phyloP scores from a whole-genome alignment of 2,797 vertebrate species.

The Craterocephalus amniculus region DNA sequence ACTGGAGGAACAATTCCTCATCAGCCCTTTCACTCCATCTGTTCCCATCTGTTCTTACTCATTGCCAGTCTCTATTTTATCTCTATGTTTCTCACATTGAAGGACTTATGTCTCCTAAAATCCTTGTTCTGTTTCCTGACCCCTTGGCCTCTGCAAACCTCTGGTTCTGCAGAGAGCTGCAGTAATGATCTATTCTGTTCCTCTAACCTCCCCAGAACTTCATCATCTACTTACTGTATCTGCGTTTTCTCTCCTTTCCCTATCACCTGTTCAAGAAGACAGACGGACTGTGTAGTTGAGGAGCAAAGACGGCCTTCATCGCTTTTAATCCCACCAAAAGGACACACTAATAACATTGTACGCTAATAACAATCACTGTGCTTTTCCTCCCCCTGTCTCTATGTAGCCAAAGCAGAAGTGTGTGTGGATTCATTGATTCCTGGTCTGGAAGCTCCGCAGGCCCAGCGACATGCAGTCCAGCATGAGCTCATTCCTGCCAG shows the following conservation, averaged over 20 bases:
- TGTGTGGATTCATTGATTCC: conserved; percentile 92
- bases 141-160: conserved; percentile 89
- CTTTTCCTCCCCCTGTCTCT: conserved; percentile 26
- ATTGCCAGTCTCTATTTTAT: conserved; percentile 20
- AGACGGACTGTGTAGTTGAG: not conserved
- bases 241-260: conserved; percentile 22
- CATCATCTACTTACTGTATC: conserved; percentile 14
- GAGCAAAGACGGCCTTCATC: conserved; percentile 2
- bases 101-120: conserved; percentile 91
- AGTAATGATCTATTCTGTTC: conserved; percentile 80
- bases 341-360: conserved; percentile 4
- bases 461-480: conserved; percentile 85
- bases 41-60: conserved; percentile 1
- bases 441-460: conserved; percentile 89
- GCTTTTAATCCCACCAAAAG: not conserved
- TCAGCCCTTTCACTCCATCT: not conserved
- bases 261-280: conserved; percentile 6
- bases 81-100: conserved; percentile 82
- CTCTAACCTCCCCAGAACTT: conserved; percentile 14
- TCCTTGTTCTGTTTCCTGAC: conserved; percentile 89
- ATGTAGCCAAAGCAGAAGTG: conserved; percentile 81
- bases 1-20: not conserved
- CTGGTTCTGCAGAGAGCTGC: conserved; percentile 83
- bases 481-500: conserved; percentile 84
- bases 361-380: conserved; percentile 1